A percentile compares a stretch with the other conserved stretches of the same genome.
phyloP scores from a whole-genome alignment of 2,113 vertebrate species.

The Hypanus sabinus region DNA sequence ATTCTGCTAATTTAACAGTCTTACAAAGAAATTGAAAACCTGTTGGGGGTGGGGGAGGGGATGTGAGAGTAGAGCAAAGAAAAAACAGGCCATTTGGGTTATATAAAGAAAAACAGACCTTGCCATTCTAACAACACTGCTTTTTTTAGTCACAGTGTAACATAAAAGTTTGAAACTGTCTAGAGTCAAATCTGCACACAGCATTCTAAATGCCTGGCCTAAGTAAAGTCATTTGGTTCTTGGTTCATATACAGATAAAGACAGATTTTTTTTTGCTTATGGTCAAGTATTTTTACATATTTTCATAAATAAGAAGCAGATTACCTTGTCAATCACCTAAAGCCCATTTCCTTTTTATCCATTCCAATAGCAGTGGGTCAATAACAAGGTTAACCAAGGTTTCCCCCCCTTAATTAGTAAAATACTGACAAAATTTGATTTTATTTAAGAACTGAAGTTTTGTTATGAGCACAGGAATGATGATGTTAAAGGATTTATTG shows the following conservation, averaged over 20 bases:
- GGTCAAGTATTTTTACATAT: conserved; percentile 34
- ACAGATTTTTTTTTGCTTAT: conserved; percentile 6
- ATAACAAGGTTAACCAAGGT: conserved; percentile 37
- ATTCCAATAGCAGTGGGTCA: conserved; percentile 32
- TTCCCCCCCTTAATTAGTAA: conserved; percentile 3
- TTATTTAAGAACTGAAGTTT: conserved; percentile 27
- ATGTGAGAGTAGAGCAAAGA: background rate
- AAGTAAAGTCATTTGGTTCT: background rate
- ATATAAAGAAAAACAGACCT: conserved; percentile 37
- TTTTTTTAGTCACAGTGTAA: conserved; percentile 15
- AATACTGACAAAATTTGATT: conserved; percentile 32
- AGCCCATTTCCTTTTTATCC: conserved; percentile 36
- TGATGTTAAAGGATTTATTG: conserved; percentile 15
- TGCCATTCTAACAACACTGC: conserved; percentile 28
- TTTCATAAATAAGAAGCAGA: conserved; percentile 37
- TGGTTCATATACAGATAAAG: conserved; percentile 7
- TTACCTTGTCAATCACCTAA: conserved; percentile 37
- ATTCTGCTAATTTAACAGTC: conserved; percentile 13
- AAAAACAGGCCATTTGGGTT: conserved; percentile 35
- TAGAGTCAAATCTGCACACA: background rate
- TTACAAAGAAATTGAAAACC: conserved; percentile 29
- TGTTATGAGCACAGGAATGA: conserved; percentile 28
- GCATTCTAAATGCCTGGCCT: background rate
- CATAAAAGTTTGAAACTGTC: conserved; percentile 15
- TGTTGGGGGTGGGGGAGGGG: background rate